Percentiles rank a stretch among this genome's conserved stretches.
Evolutionary conservation across 2,888 invertebrate genomes (phyloP).

Genomic region (Aphidius colemani): DNA sequence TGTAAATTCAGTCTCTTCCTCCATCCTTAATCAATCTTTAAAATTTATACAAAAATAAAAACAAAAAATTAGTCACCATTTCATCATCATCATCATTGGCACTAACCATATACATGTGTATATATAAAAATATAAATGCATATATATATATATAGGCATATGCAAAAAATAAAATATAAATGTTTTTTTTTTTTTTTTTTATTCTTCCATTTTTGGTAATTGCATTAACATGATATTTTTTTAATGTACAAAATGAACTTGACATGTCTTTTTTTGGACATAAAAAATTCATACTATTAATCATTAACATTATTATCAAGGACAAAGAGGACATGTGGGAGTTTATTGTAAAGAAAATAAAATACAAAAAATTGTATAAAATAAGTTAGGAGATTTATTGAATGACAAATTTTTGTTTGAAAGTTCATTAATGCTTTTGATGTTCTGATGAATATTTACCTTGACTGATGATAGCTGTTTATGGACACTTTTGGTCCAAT

Average conservation of each 20-base stretch:
- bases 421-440: conserved; percentile 10
- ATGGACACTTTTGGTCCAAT: neutral
- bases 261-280: no score
- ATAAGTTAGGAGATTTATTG: no score
- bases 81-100: neutral
- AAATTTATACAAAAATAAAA: neutral
- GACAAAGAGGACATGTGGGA: no score
- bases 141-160: neutral
- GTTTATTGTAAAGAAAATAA: no score
- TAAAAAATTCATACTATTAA: no score
- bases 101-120: neutral
- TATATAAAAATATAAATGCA: neutral
- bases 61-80: neutral
- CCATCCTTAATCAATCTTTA: conserved; percentile 65
- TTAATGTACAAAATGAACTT: no score
- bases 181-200: conserved; percentile 10
- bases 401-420: neutral
- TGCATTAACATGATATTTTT: no score
- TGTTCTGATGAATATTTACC: neutral
- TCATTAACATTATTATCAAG: no score
- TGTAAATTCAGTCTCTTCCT: conserved; percentile 85
- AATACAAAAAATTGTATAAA: no score
- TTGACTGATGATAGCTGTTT: conserved; percentile 11
- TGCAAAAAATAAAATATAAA: neutral
- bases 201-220: no score